These are phyloP conservation scores for Clusia tigrina DNA, from an alignment of 2,888 invertebrate genomes.

Conservation along the genomic window DNA sequence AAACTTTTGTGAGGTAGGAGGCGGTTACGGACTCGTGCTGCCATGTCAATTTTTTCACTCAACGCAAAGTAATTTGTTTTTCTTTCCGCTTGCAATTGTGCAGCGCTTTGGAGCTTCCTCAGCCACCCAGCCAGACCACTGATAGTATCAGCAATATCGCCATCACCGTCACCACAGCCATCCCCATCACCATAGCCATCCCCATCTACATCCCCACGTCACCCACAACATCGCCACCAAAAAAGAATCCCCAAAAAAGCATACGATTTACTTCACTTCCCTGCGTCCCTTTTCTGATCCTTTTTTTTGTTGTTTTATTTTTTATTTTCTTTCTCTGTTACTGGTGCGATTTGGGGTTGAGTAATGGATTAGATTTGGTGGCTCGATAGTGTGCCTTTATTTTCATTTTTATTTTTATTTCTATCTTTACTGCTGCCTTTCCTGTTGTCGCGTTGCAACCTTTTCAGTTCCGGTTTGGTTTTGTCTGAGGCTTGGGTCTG, in stretches of 20 bases:
- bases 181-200: neutral
- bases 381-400: constrained; percentile 33
- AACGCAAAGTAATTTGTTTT: constrained; percentile 13
- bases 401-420: neutral
- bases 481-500: no score
- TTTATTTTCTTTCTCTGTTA: no score
- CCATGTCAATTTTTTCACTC: neutral
- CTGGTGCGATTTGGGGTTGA: no score
- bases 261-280: constrained; percentile 49
- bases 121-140: no score
- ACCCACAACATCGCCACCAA: neutral
- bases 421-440: constrained; percentile 16
- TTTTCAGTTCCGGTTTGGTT: constrained; percentile 10
- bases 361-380: constrained; percentile 52
- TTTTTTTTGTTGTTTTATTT: constrained; percentile 24
- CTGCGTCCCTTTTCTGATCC: neutral
- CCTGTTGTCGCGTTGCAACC: constrained; percentile 24
- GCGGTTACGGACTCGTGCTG: neutral
- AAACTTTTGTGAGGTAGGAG: no score
- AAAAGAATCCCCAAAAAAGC: constrained; percentile 39
- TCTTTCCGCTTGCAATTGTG: constrained; percentile 2
- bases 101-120: neutral
- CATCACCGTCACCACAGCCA: neutral
- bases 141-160: no score
- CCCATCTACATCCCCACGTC: no score